These are phyloP conservation scores for Squalus acanthias DNA, from an alignment of 2,797 vertebrate genomes.

Conservation along the genomic window DNA sequence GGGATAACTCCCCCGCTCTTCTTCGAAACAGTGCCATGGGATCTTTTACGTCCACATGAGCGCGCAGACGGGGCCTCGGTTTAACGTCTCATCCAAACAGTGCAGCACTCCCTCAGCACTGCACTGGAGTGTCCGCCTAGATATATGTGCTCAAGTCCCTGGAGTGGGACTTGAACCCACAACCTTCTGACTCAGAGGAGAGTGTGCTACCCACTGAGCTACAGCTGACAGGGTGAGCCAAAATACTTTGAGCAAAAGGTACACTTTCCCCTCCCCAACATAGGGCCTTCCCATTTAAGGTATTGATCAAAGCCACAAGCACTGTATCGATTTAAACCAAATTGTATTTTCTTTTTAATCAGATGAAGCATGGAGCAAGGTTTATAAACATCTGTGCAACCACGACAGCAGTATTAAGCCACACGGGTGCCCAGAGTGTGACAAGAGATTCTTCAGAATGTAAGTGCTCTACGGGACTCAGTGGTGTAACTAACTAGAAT, in stretches of 20 bases:
- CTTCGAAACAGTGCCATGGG: no score
- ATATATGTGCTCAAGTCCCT: no score
- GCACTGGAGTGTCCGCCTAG: no score
- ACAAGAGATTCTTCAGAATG: constrained; percentile 42
- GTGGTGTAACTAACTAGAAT: not conserved
- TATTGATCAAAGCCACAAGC: not conserved
- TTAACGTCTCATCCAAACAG: no score
- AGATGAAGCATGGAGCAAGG: constrained; percentile 48
- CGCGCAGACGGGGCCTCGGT: no score
- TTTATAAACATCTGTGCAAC: constrained; percentile 48
- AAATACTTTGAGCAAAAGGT: not conserved
- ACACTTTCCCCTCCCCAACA: not conserved
- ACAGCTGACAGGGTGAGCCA: no score
- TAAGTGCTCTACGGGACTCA: constrained; percentile 28
- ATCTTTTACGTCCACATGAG: no score
- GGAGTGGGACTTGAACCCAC: no score
- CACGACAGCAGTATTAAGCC: constrained; percentile 40
- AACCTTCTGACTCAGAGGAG: no score
- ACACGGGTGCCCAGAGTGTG: constrained; percentile 34
- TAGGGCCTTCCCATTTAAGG: not conserved
- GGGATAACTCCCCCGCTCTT: no score
- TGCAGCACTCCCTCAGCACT: no score
- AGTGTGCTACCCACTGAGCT: no score
- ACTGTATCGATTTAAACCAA: not conserved
- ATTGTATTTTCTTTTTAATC: constrained; percentile 28